phyloP scores from a whole-genome alignment of 2,888 invertebrate species.

The Isotomurus palustris region DNA sequence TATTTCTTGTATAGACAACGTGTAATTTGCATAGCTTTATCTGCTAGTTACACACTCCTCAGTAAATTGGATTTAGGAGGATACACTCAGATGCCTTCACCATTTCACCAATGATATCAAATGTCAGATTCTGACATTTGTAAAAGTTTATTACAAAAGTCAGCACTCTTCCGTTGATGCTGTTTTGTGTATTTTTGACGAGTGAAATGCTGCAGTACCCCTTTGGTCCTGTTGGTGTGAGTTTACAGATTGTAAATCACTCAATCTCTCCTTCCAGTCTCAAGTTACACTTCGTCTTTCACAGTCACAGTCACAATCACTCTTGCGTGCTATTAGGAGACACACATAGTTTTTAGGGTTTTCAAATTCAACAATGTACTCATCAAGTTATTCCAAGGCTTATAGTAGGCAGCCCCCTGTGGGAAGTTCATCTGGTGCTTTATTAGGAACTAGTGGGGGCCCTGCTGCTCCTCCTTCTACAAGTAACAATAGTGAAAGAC shows the following conservation, averaged over 20 bases:
- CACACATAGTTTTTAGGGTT: neutral
- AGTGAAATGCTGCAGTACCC: too few species aligned
- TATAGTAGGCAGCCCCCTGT: slow-evolving; percentile 10
- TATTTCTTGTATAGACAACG: too few species aligned
- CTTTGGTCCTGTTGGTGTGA: too few species aligned
- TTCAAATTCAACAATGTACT: slow-evolving; percentile 18
- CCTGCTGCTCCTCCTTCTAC: neutral
- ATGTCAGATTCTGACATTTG: slow-evolving; percentile 45
- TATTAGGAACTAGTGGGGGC: neutral
- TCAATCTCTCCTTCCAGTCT: too few species aligned
- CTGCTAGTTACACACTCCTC: too few species aligned
- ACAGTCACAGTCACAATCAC: too few species aligned
- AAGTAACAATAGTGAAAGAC: slow-evolving; percentile 28
- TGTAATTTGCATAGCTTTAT: too few species aligned
- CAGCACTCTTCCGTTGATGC: too few species aligned
- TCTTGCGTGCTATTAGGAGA: too few species aligned
- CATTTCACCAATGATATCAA: slow-evolving; percentile 36
- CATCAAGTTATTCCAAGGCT: slow-evolving; percentile 26
- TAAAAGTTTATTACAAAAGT: too few species aligned
- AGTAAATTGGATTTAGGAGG: neutral
- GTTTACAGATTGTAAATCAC: too few species aligned
- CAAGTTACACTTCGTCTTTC: neutral
- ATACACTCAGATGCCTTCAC: neutral
- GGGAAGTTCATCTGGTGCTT: neutral
- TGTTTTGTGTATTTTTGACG: too few species aligned